Conservation (phyloP, 2,888 invertebrate species). For the Dugesia japonica region DNA sequence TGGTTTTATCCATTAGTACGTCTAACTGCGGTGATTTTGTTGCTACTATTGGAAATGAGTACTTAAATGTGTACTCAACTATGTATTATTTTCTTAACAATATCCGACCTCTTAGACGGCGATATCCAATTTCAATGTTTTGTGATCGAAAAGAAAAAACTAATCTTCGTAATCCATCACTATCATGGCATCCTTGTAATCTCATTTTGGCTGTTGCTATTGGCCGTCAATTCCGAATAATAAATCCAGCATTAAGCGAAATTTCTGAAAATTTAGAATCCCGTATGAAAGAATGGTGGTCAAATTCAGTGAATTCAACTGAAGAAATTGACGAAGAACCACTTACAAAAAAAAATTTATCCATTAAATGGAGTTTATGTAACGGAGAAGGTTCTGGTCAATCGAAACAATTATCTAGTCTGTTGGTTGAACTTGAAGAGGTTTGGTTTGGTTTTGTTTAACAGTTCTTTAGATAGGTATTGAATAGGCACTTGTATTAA, state of each 20-base stretch:
- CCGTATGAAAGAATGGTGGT: not conserved
- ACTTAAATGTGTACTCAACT: not conserved
- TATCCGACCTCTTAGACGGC: not conserved
- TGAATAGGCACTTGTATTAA: too few relatives aligned
- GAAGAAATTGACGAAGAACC: not conserved
- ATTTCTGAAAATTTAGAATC: not conserved
- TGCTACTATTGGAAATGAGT: not conserved
- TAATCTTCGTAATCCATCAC: not conserved
- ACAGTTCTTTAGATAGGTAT: too few relatives aligned
- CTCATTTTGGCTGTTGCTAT: not conserved
- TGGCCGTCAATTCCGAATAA: not conserved
- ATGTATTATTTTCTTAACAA: not conserved
- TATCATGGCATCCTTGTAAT: not conserved
- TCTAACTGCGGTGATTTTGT: not conserved
- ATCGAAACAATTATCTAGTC: too few relatives aligned
- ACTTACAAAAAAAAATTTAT: too few relatives aligned
- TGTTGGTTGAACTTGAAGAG: too few relatives aligned
- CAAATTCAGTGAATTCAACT: not conserved
- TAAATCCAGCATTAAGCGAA: not conserved
- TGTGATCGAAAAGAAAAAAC: not conserved
- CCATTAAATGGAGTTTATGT: too few relatives aligned
- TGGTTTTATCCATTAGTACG: not conserved
- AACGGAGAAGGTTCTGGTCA: too few relatives aligned
- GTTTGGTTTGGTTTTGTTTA: too few relatives aligned
- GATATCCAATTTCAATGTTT: not conserved